Evolutionary conservation across 1,140 invertebrate genomes (phyloP), one percentile per base, ranked within the genome.

Genomic region (Pogonomyrmex californicus): DNA sequence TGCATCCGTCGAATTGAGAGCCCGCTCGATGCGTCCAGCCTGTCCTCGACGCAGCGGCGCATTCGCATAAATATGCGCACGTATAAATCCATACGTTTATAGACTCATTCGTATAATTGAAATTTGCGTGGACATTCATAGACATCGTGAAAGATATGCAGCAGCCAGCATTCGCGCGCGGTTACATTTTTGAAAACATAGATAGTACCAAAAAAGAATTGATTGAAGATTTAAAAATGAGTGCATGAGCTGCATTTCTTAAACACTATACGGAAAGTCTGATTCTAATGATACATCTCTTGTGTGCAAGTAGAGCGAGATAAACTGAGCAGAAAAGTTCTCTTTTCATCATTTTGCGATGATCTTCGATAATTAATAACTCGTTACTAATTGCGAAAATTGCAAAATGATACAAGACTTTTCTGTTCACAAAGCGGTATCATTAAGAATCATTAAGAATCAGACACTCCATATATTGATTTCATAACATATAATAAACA

Each of bases 1-100:
- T 82, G 66, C 66, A 60, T 75, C 68, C 68, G 58, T 75, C 33
- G 54, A 54, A 75, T 83, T 73, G 79, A 83, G 79, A 83, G 79
- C 44, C 30, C 44, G 41, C 9, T 83, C 54, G 41, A 83, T 83
- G 66, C 68, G 30, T 60, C 78, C 51, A 81, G 49, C 10, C 23
- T 38, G 38, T 56, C 10, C 23, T 23, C 65, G 47, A 41, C 12
- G 47, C 36, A 23, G 2, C 38, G 17, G 14, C 51, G 68, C 30
- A 71, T 58, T 71, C 66, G 38, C 68, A 41, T 62, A 73, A 75
- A 83, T 83, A 60, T n/a, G 23, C 12, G n/a, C 23, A 30, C 66
- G 10, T 83, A 6, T 73, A 83, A 23, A 83, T 82, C 79, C 41
- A 17, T 83, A 49, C 56, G n/a, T 82, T 73, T 47, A 41, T 14